These are phyloP conservation scores for Atta cephalotes DNA, from an alignment of 1,140 invertebrate genomes.

Conservation along the genomic window DNA sequence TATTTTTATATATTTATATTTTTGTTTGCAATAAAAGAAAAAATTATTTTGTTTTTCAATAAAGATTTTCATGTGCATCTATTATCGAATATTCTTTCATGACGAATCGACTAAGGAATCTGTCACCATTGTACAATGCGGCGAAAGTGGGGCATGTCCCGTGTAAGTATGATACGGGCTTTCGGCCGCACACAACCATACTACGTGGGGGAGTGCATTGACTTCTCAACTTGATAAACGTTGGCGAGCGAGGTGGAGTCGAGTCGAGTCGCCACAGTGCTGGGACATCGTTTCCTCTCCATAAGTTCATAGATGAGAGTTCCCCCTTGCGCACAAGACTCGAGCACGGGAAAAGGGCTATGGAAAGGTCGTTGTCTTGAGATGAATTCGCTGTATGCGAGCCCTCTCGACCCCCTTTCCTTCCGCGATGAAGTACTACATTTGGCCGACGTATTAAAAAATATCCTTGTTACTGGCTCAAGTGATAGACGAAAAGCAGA, in stretches of 20 bases:
- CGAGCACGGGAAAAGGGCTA: conserved; percentile 15
- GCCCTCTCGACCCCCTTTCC: conserved; percentile 63
- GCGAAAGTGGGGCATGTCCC: conserved; percentile 39
- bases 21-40: background rate
- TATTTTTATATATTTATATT: too few relatives aligned
- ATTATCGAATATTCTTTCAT: background rate
- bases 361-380: conserved; percentile 49
- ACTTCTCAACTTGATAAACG: conserved; percentile 71
- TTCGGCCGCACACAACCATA: conserved; percentile 17
- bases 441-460: conserved; percentile 56
- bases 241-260: conserved; percentile 51
- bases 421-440: conserved; percentile 34
- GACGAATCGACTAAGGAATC: conserved; percentile 12
- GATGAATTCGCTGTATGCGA: conserved; percentile 60
- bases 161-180: conserved; percentile 49
- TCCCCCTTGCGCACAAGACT: background rate
- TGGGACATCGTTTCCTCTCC: conserved; percentile 32
- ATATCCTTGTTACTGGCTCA: conserved; percentile 41
- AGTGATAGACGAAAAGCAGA: conserved; percentile 21
- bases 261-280: conserved; percentile 38
- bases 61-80: background rate
- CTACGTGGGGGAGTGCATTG: conserved; percentile 69
- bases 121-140: conserved; percentile 14
- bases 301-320: conserved; percentile 32
- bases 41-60: background rate